phyloP scores from a whole-genome alignment of 2,113 vertebrate genomes.

The Nannobrachium achirus region DNA sequence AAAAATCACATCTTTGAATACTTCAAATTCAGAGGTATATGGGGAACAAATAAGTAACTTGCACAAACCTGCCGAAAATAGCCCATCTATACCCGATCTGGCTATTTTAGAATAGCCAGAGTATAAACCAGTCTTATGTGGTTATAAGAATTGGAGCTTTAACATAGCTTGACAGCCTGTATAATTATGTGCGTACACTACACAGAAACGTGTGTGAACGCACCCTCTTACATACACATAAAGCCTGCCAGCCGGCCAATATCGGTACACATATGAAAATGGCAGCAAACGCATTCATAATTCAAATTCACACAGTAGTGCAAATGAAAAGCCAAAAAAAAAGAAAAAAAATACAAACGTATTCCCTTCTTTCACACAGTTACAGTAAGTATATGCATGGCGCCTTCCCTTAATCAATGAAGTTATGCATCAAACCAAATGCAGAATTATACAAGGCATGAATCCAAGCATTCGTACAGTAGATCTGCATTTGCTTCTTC shows the following conservation, averaged over 20 bases:
- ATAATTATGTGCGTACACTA: too few relatives aligned
- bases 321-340: slow-evolving; percentile 23
- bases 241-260: not conserved
- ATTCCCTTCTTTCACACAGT: not conserved
- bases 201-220: too few relatives aligned
- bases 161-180: too few relatives aligned
- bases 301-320: slow-evolving; percentile 25
- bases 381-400: not conserved
- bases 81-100: too few relatives aligned
- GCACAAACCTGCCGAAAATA: too few relatives aligned
- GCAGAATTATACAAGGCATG: not conserved
- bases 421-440: not conserved
- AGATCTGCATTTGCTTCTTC: not conserved
- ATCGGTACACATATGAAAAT: not conserved
- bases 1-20: not conserved
- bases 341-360: not conserved
- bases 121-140: too few relatives aligned
- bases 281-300: slow-evolving; percentile 8
- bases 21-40: slow-evolving; percentile 1
- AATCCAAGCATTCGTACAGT: not conserved
- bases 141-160: too few relatives aligned
- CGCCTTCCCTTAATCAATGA: not conserved
- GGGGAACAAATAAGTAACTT: slow-evolving; percentile 1
- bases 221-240: not conserved
- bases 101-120: too few relatives aligned